A percentile compares a stretch with the other conserved stretches of the same genome.
Evolutionary conservation across 2,797 vertebrate species (phyloP).

Genomic region (Alosa sapidissima): DNA sequence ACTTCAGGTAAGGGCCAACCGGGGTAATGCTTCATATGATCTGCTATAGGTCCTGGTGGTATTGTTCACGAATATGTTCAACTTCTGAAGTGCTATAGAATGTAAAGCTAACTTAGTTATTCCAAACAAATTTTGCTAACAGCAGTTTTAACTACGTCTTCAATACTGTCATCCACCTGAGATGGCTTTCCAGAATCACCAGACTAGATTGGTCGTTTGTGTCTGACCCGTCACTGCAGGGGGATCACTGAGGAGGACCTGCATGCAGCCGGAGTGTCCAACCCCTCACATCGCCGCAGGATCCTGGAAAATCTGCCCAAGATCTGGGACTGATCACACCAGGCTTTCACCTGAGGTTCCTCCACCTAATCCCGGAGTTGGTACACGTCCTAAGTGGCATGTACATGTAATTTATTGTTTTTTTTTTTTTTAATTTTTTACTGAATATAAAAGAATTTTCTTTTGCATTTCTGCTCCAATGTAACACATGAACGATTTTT

Average conservation of each 20-base stretch:
- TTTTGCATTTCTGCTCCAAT: neutral
- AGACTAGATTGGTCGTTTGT: neutral
- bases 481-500: neutral
- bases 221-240: slow-evolving; percentile 54
- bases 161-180: neutral
- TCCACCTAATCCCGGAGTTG: neutral
- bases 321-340: slow-evolving; percentile 67
- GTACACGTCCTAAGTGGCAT: neutral
- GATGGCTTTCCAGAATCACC: neutral
- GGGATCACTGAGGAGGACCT: slow-evolving; percentile 80
- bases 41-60: neutral
- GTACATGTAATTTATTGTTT: neutral
- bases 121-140: neutral
- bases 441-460: neutral
- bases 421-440: neutral
- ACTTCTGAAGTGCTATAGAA: neutral
- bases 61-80: neutral
- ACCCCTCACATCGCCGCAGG: slow-evolving; percentile 75
- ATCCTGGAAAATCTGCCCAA: slow-evolving; percentile 79
- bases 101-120: neutral
- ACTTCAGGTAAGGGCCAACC: slow-evolving; percentile 71
- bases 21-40: neutral
- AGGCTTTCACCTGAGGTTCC: neutral
- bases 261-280: slow-evolving; percentile 71
- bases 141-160: neutral